These are phyloP conservation scores for Phenganax stokvisi DNA, from an alignment of 92 coral and sea anemone species.

Conservation along the genomic window DNA sequence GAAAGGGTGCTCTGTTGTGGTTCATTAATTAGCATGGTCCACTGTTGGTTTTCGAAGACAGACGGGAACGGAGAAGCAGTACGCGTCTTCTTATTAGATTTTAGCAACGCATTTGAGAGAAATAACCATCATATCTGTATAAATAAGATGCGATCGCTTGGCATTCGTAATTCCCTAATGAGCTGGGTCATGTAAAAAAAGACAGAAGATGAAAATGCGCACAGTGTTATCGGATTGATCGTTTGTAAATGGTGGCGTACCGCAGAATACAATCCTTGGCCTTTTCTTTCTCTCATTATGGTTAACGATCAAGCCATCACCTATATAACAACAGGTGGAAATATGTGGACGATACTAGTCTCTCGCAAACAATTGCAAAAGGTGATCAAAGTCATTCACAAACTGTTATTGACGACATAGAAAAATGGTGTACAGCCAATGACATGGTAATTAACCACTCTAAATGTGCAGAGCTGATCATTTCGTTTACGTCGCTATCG, in stretches of 20 bases:
- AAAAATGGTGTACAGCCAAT: not conserved
- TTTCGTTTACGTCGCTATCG: not conserved
- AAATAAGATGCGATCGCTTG: too few relatives aligned
- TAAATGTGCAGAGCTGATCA: slow-evolving; percentile 24
- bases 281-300: slow-evolving; percentile 3
- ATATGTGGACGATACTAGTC: slow-evolving; percentile 3
- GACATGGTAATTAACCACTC: slow-evolving; percentile 2
- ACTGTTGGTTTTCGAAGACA: not conserved
- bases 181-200: not conserved
- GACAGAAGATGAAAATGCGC: slow-evolving; percentile 14
- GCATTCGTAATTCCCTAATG: too few relatives aligned
- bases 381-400: slow-evolving; percentile 26
- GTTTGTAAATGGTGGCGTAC: not conserved
- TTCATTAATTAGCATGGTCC: too few relatives aligned
- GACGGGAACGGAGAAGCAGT: too few relatives aligned
- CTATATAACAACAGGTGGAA: slow-evolving; percentile 4
- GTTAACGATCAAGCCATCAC: not conserved
- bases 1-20: too few relatives aligned
- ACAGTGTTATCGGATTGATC: not conserved
- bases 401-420: not conserved
- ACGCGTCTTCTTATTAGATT: too few relatives aligned
- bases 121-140: too few relatives aligned
- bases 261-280: slow-evolving; percentile 11
- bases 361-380: slow-evolving; percentile 18
- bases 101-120: too few relatives aligned